A percentile compares a stretch with the other conserved stretches of the same genome.
Evolutionary conservation across 2,113 vertebrate genomes (phyloP).

Genomic region (Morone chrysops): DNA sequence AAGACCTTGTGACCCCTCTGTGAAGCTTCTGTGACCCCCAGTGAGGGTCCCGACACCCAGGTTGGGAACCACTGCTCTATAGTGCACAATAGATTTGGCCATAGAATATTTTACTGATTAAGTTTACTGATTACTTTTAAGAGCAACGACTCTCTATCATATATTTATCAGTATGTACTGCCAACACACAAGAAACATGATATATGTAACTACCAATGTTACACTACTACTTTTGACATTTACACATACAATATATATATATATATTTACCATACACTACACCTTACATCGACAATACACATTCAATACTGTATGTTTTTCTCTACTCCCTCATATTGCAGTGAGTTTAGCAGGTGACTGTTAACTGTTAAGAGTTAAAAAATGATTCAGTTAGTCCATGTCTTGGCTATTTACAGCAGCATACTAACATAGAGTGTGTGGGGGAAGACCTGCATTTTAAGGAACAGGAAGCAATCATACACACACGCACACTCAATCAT

Average conservation of each 20-base stretch:
- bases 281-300: neutral
- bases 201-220: neutral
- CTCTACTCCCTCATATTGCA: neutral
- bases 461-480: slow-evolving; percentile 18
- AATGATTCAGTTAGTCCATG: neutral
- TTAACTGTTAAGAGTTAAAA: neutral
- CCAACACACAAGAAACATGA: neutral
- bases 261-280: neutral
- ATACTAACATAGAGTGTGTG: slow-evolving; percentile 24
- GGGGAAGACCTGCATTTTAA: slow-evolving; percentile 31
- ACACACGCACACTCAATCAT: slow-evolving; percentile 30
- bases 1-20: too few relatives aligned
- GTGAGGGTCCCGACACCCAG: too few relatives aligned
- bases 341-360: neutral
- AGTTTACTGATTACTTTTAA: too few relatives aligned
- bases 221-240: neutral
- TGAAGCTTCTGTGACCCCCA: too few relatives aligned
- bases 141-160: neutral
- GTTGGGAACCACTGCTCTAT: too few relatives aligned
- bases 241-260: neutral
- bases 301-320: neutral
- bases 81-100: neutral
- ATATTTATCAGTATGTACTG: neutral
- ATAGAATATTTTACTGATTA: neutral
- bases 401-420: neutral